Base-by-base conservation (phyloP, 2,113 vertebrate species). In the Phaethornis superciliosus region DNA sequence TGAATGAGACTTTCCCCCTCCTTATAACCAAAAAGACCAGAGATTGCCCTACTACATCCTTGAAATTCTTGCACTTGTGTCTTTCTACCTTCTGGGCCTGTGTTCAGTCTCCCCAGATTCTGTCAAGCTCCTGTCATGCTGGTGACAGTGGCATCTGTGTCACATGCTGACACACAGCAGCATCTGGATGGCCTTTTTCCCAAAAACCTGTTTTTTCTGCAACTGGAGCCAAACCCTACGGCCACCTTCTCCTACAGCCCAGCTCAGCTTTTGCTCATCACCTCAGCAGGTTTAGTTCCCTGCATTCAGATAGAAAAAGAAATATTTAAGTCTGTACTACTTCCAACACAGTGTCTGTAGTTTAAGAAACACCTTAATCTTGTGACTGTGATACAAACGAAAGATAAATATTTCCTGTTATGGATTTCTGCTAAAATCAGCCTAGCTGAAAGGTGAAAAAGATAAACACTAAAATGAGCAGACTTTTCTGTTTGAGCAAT, bases 181-280 rank as follows among this genome's bases (percentile, higher is more conserved):
- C 13, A 78, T 30, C 35, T 47, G 28, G 20, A 12, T 60, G 62
- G 33, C 1, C 7, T 69, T 74, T 56, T 10, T 16, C 7, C 6
- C 9, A 0, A 0, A 4, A 67, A 52, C 15, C 1, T 16, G 0
- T 7, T 62, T 81, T 42, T 62, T 8, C 12, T 84, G 24, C 30
- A 27, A 42, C 18, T 64, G 22, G 26, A 77, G 22, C 32, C 0
- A 5, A 24, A 19, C 7, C 7, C 22, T 30, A 24, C 44, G 59
- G 51, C 4, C 9, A 47, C 28, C 22, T 26, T 64, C 32, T 75
- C 62, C 35, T 70, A 16, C 58, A 89, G 33, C 3, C 19, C 44
- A 69, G 28, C 12, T 64, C 9, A 62, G 23, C 7, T 35, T 23
- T 40, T 21, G 6, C 8, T 33, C 16, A 11, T 49, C 32, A 3